Base-by-base conservation (phyloP, 2,888 invertebrate species). In the Drosophila ezoana region DNA sequence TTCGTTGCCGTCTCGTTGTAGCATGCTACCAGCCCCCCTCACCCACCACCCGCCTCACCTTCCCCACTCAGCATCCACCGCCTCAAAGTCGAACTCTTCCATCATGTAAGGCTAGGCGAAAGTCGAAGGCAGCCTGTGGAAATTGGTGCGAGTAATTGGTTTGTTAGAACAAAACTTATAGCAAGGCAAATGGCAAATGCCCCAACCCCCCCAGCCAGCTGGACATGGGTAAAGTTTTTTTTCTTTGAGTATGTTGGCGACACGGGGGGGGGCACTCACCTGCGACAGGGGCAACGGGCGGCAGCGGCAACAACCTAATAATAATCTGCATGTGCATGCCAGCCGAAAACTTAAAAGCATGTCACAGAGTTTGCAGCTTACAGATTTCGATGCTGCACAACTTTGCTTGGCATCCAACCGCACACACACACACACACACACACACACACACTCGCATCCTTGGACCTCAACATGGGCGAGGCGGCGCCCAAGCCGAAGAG, bases 91-190 rank as follows among this genome's bases (percentile, higher is more conserved):
- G 87, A 84, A 88, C 87, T 81, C 89, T 81, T 84, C 87, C 83
- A 84, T 84, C 83, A 84, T 82, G 79, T 63, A 74, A 64, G 74
- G 74, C 59, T 18, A 68, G 45, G 68, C 62, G 44, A 63, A 67
- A 67, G 68, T 72, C 78, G 78, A 67, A 78, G 74, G 62, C 75
- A 63, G 75, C 37, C 72, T 81, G 81, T 87, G 87, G 89, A 84
- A 88, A 87, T 89, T 88, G 83, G 83, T 88, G 83, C 89, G 89
- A 84, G 83, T 84, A 84, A 84, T 84, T 84, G 83, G 83, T 84
- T 84, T 84, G 83, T 84, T 84, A 88, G 83, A 84, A 84, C 89
- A 84, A 84, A 84, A 84, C 89, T 84, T 84, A 86, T 86, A 64
- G 86, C 71, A 63, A 71, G 71, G 69, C 76, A 74, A 76, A 76